Conservation (phyloP, 1,140 invertebrate genomes). For the Brachionus rubens region DNA sequence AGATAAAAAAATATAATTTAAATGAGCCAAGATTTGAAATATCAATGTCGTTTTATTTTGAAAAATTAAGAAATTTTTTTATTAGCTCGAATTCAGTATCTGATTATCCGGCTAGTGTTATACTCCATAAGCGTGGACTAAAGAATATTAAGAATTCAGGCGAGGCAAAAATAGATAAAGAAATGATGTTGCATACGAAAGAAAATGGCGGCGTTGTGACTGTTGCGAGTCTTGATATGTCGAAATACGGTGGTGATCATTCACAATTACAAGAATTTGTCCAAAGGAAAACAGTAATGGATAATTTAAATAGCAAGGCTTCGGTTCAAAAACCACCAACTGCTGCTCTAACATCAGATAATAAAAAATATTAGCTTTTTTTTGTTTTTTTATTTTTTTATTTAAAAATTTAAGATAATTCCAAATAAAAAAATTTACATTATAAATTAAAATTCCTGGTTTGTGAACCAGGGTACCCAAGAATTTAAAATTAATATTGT, state of each 20-base stretch:
- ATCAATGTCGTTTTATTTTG: neutral
- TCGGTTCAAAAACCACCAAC: too few relatives aligned
- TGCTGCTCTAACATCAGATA: too few relatives aligned
- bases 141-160: neutral
- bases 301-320: slow-evolving; percentile 10
- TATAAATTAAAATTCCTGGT: too few relatives aligned
- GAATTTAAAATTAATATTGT: too few relatives aligned
- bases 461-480: too few relatives aligned
- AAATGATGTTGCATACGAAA: slow-evolving; percentile 27
- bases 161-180: slow-evolving; percentile 1
- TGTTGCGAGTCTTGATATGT: slow-evolving; percentile 10
- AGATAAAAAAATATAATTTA: slow-evolving; percentile 10
- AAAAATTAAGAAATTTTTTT: slow-evolving; percentile 2
- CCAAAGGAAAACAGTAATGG: neutral
- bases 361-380: too few relatives aligned
- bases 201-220: slow-evolving; percentile 27
- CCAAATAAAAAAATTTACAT: too few relatives aligned
- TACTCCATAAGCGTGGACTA: neutral
- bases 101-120: neutral
- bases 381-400: too few relatives aligned
- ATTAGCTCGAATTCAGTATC: slow-evolving; percentile 1
- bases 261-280: slow-evolving; percentile 15
- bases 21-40: slow-evolving; percentile 19
- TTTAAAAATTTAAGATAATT: too few relatives aligned
- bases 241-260: slow-evolving; percentile 17